Percentiles rank a stretch among this genome's conserved stretches.
phyloP scores from a whole-genome alignment of 1,140 invertebrate genomes.

The Capitella teleta region DNA sequence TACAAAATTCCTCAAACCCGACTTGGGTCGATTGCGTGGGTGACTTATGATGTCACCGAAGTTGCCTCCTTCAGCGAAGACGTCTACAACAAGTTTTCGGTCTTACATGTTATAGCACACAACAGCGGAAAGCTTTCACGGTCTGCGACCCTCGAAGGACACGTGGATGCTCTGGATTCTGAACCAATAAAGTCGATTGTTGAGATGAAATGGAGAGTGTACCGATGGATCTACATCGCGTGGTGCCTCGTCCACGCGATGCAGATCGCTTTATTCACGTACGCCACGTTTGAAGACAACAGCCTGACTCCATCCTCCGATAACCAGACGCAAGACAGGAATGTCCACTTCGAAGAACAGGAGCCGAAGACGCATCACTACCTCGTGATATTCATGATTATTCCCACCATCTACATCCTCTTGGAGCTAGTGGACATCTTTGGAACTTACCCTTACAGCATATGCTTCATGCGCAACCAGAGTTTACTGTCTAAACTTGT shows the following conservation, averaged over 20 bases:
- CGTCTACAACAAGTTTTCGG: slow-evolving; percentile 9
- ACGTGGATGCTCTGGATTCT: background rate
- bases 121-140: background rate
- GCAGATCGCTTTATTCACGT: slow-evolving; percentile 1
- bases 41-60: slow-evolving; percentile 7
- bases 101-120: slow-evolving; percentile 5
- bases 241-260: slow-evolving; percentile 3
- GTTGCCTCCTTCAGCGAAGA: slow-evolving; percentile 2
- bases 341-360: too few relatives aligned
- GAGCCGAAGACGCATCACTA: background rate
- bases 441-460: slow-evolving; percentile 1
- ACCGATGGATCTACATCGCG: slow-evolving; percentile 8
- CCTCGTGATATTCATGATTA: background rate
- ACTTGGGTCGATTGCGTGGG: slow-evolving; percentile 6
- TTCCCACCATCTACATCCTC: background rate
- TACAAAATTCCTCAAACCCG: slow-evolving; percentile 8
- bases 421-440: slow-evolving; percentile 2
- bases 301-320: background rate
- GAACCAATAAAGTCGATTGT: slow-evolving; percentile 1
- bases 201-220: slow-evolving; percentile 8
- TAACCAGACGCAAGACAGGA: too few relatives aligned
- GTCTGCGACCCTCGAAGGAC: background rate
- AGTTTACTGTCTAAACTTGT: background rate
- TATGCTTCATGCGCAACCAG: background rate
- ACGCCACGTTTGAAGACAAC: background rate